Base-by-base conservation (phyloP, 2,888 invertebrate species). In the Lottia gigantea region DNA sequence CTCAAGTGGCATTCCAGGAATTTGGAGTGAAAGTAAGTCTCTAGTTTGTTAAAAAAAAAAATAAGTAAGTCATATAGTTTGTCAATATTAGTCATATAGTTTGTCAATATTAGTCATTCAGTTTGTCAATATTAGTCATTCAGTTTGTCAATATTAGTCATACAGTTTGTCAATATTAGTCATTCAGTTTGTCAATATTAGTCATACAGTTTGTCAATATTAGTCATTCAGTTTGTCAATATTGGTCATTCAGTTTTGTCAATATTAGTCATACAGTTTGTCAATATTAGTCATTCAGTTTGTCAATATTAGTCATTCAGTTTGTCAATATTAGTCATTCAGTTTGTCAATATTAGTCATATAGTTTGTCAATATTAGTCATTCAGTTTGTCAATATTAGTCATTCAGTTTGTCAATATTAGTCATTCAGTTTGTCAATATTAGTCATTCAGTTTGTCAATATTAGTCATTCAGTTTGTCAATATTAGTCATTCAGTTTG, bases 1-100 rank as follows among this genome's bases (percentile, higher is more conserved):
- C 89, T 23, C 90, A 91, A 78, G 88, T 91, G 62, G 88, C 91
- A 74, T 87, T 92, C 62, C 90, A 91, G 47, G 91, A 92, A 82
- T 92, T 91, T 84, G 91, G 91, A 61, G 40, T 40, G 6, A 40
- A 40, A 40, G 40, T 40, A 40, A 40, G 6, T 31, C 6, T n/a
- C n/a, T n/a, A 31, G 31, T 31, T 31, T 31, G 31, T 31, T 6
- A 31, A 31, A 31, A 6, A 3, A 31, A 31, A 3, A 3, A 2
- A 31, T 31, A 3, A 3, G 6, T 3, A 3, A 66, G 25, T 16
- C 62, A 47, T 31, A n/a, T 31, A 55, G 62, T 16, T n/a, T 55
- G 25, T 31, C 15, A 19, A 23, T 1, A 40, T 40, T 12, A 66
- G 25, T 16, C 47, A 40, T 40, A n/a, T 16, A 47, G 62, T 16